Conservation (phyloP, 2,888 invertebrate species). For the Phorcus lineatus region DNA sequence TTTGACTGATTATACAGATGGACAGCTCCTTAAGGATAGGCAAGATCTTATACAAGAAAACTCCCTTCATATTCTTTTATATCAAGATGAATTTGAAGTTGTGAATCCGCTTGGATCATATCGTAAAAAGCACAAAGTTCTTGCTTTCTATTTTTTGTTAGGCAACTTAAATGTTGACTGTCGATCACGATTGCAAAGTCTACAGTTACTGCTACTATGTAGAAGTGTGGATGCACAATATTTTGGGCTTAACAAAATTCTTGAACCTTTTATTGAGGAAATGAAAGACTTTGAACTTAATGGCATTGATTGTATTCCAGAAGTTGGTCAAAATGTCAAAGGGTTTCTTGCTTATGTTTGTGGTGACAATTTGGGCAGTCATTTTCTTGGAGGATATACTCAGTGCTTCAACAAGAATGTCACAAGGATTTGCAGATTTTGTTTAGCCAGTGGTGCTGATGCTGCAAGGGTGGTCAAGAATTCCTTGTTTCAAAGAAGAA, state of each 20-base stretch:
- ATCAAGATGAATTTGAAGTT: slow-evolving; percentile 31
- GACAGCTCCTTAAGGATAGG: no score
- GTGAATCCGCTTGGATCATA: slow-evolving; percentile 25
- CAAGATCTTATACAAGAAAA: background rate
- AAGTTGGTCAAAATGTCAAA: background rate
- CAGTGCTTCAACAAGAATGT: slow-evolving; percentile 10
- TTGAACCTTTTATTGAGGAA: slow-evolving; percentile 19
- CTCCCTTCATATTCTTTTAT: slow-evolving; percentile 13
- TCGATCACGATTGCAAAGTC: background rate
- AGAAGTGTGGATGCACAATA: background rate
- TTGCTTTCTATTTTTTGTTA: slow-evolving; percentile 20
- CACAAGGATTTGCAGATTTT: slow-evolving; percentile 23
- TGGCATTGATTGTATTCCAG: background rate
- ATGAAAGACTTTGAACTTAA: slow-evolving; percentile 9
- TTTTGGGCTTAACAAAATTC: slow-evolving; percentile 1
- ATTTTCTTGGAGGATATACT: slow-evolving; percentile 13
- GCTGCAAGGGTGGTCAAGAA: background rate
- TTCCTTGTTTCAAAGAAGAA: background rate
- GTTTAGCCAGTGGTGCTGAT: slow-evolving; percentile 23
- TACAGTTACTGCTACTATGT: background rate
- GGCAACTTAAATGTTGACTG: slow-evolving; percentile 8
- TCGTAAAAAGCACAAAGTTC: slow-evolving; percentile 17
- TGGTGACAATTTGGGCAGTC: slow-evolving; percentile 25
- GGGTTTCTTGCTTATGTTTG: background rate
- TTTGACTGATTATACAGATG: no score